Base-by-base conservation (phyloP, 1,140 invertebrate species). In the Zaprionus tsacasi region DNA sequence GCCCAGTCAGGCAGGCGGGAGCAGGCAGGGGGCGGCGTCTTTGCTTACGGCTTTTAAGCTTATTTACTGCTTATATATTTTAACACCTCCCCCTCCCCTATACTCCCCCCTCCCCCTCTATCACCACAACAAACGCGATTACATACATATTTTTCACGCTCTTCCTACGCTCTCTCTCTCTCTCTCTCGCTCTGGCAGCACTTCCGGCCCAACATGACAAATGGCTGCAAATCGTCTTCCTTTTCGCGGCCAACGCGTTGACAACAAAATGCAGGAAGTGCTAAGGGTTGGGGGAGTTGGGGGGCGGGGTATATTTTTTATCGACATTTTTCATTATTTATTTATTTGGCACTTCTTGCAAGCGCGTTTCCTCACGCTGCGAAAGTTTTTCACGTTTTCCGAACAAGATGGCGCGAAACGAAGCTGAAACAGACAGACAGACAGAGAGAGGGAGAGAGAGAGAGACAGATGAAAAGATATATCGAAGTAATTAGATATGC, bases 41-140 rank as follows among this genome's bases (percentile, higher is more conserved):
- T 68, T 58, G 43, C 64, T 73, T 40, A 71, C 70, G 59, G 70
- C 82, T 79, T 89, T 88, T 83, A 80, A 88, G 85, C 85, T 88
- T 88, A 88, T 88, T 88, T 88, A 88, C 85, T 89, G 78, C 85
- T 88, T 89, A 89, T 88, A 82, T 87, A 88, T 88, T 82, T 88
- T 77, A 87, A 79, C 83, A 76, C 80, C 15, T 0, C n/a, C 12
- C 8, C 0, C 8, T 11, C 45, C 12, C 17, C 1, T 12, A 45
- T n/a, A 6, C 38, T 13, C 56, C 17, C 38, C 6, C 48, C 43
- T 15, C 35, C 1, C 52, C 10, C 45, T 43, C 35, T 40, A 21
- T 21, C 36, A 12, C 78, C 68, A 33, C 58, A 75, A 68, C 57
- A 74, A 74, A 50, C 43, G 71, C 71, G 71, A 74, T 70, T 61